Percentiles rank a stretch among this genome's conserved stretches.
These are phyloP conservation scores for Perccottus glenii DNA, from an alignment of 2,113 vertebrate species.

Conservation along the genomic window DNA sequence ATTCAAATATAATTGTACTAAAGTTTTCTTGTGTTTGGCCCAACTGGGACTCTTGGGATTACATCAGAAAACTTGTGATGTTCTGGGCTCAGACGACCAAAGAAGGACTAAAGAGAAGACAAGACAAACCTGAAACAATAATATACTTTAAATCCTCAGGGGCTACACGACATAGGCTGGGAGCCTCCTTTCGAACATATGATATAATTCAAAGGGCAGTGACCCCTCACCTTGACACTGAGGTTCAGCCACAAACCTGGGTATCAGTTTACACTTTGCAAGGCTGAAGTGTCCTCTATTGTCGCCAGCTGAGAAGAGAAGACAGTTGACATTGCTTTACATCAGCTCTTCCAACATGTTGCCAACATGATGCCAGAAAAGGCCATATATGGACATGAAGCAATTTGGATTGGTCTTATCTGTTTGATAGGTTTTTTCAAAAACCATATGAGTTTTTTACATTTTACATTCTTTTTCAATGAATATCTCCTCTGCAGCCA, in stretches of 20 bases:
- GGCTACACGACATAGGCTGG: conserved; percentile 36
- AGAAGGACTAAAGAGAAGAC: conserved; percentile 42
- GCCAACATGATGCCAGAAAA: conserved; percentile 15
- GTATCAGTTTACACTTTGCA: conserved; percentile 65
- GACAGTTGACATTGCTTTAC: conserved; percentile 47
- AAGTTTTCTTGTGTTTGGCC: background rate
- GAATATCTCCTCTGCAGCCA: no score
- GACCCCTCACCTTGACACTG: conserved; percentile 67
- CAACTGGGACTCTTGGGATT: conserved; percentile 5
- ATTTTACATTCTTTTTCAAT: background rate
- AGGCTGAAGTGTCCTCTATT: conserved; percentile 53
- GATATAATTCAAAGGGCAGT: conserved; percentile 63
- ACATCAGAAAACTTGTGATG: conserved; percentile 32
- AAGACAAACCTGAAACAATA: conserved; percentile 54
- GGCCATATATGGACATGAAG: conserved; percentile 27
- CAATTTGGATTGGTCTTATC: background rate
- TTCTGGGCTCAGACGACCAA: conserved; percentile 37
- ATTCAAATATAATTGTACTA: background rate
- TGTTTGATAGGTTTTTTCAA: conserved; percentile 15
- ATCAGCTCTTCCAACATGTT: conserved; percentile 41
- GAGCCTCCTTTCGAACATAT: conserved; percentile 59
- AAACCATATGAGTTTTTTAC: background rate
- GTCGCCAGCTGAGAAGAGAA: conserved; percentile 59
- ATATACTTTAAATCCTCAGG: conserved; percentile 47
- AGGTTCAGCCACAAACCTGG: conserved; percentile 47